Conservation (phyloP, 1,140 invertebrate species). For the Hyposmocoma kahamanoa region DNA sequence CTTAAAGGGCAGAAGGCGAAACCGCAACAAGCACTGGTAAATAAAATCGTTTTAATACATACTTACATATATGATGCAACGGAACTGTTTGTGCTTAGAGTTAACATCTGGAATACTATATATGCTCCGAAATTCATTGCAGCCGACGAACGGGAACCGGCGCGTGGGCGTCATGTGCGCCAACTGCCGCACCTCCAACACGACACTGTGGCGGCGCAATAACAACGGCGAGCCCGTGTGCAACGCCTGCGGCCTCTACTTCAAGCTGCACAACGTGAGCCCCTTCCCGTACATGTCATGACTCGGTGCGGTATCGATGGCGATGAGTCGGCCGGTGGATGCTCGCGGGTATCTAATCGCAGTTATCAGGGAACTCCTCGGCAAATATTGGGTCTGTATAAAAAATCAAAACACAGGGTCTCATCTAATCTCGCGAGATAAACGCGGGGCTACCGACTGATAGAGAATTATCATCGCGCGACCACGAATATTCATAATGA, state of each 20-base stretch:
- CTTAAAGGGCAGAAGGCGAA: constrained; percentile 74
- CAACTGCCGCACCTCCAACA: constrained; percentile 90
- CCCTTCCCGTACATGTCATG: too few species aligned
- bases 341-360: constrained; percentile 53
- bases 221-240: constrained; percentile 93
- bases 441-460: constrained; percentile 69
- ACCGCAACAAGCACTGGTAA: constrained; percentile 60
- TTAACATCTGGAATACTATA: not conserved
- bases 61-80: not conserved
- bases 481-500: constrained; percentile 72
- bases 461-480: constrained; percentile 68
- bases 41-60: not conserved
- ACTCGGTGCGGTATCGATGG: constrained; percentile 32
- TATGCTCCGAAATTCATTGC: constrained; percentile 12
- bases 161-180: constrained; percentile 87
- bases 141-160: constrained; percentile 79
- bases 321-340: constrained; percentile 11
- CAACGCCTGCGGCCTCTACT: constrained; percentile 94
- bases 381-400: constrained; percentile 65
- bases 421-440: constrained; percentile 72
- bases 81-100: not conserved
- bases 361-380: constrained; percentile 70
- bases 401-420: constrained; percentile 72
- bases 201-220: constrained; percentile 91
- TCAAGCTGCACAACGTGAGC: constrained; percentile 90